phyloP scores from a whole-genome alignment of 1,140 invertebrate genomes.

The Brachionus plicatilis region DNA sequence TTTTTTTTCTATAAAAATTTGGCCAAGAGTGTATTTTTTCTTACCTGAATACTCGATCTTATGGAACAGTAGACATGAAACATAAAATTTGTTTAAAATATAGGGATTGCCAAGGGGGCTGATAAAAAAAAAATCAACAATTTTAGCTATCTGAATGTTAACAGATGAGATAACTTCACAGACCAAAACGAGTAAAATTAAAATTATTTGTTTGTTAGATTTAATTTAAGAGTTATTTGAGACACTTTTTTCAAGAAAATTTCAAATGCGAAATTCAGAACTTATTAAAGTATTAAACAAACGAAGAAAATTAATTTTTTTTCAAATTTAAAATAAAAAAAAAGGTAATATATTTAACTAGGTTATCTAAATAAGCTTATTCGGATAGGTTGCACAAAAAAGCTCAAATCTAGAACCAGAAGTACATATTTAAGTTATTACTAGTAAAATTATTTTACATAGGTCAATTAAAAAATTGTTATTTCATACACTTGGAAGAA shows the following conservation, averaged over 20 bases:
- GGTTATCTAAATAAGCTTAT: slow-evolving; percentile 1
- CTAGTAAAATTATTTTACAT: not conserved
- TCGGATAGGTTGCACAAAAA: not conserved
- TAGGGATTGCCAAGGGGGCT: not conserved
- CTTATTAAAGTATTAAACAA: not conserved
- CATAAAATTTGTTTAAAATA: not conserved
- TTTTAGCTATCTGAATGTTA: not conserved
- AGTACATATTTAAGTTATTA: not conserved
- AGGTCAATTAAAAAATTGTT: not conserved
- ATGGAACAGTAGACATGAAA: not conserved
- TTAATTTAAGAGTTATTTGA: not conserved
- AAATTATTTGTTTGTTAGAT: not conserved
- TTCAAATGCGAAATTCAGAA: not conserved
- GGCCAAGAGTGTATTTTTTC: not conserved
- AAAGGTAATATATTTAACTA: not conserved
- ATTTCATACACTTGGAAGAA: not conserved
- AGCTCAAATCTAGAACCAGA: not conserved
- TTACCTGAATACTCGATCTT: not conserved
- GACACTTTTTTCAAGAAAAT: not conserved
- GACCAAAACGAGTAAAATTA: not conserved
- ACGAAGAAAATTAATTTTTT: not conserved
- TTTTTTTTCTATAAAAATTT: not conserved
- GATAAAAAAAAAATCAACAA: not conserved
- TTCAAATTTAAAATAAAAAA: not conserved
- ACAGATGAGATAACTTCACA: not conserved